Base-by-base conservation (phyloP, 2,113 vertebrate genomes). In the Microtus pennsylvanicus region DNA sequence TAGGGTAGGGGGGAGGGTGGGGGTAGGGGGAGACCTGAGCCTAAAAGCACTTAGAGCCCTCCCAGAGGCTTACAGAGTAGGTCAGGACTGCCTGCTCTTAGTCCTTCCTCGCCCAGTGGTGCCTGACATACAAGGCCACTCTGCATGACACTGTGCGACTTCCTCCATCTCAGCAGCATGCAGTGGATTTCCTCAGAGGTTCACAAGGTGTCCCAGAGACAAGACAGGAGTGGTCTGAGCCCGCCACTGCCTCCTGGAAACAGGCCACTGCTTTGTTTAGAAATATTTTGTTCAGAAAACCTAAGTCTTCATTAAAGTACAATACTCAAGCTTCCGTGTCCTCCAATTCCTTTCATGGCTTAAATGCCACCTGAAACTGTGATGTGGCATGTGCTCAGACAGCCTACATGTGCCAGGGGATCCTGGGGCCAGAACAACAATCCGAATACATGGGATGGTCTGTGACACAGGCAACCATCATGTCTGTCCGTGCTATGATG, bases 31-130 rank as follows among this genome's bases (percentile, higher is more conserved):
- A 13, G 45, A 7, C 35, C 72, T 16, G 14, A 10, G 11, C 35
- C 26, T 22, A 3, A 3, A 61, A 50, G 63, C 14, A 5, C 2
- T 0, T 14, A 21, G 38, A 76, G 50, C 26, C 16, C 3, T 55
- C 16, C 52, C 63, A 21, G 58, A 76, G 50, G 30, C 1, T 4
- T 1, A 4, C 0, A 33, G 21, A 1, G 12, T 3, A 45, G 28
- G 14, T 13, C 12, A 0, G 28, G 28, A 35, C 28, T 0, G 3
- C 7, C 65, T 30, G 0, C 13, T 12, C 86, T 24, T 4, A 1
- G 12, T 55, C 24, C 7, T 42, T 45, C 85, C 12, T 0, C 3
- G 33, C 8, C 35, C 50, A 42, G 83, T 0, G 3, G n/a, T 16
- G 4, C 72, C 55, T 8, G 45, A 24, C 2, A 55, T 8, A 22